phyloP scores from a whole-genome alignment of 2,888 invertebrate genomes.

The Agrochola lychnidis region DNA sequence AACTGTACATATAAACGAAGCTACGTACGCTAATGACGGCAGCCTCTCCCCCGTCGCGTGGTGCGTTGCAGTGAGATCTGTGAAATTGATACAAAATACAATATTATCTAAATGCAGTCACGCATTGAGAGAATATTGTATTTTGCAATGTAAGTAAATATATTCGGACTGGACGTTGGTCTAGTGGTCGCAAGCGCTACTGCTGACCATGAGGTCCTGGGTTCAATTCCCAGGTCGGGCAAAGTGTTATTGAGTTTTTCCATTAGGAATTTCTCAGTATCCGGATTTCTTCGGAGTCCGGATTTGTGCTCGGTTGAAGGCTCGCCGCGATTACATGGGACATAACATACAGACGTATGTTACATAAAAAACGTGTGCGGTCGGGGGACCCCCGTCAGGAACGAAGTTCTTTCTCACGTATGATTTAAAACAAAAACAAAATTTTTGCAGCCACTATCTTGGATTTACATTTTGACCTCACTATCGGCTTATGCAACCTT shows the following conservation, averaged over 20 bases:
- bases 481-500: too few species aligned
- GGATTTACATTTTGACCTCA: too few species aligned
- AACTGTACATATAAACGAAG: not conserved
- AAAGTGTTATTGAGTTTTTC: not conserved
- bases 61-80: not conserved
- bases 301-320: not conserved
- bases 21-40: not conserved
- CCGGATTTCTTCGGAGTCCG: not conserved
- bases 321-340: too few species aligned
- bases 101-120: not conserved
- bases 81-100: not conserved
- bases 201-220: not conserved
- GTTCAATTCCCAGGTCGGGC: not conserved
- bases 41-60: not conserved
- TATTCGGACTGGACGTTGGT: not conserved
- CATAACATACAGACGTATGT: too few species aligned
- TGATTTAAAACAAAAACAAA: too few species aligned
- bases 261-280: not conserved
- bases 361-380: too few species aligned
- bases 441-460: too few species aligned
- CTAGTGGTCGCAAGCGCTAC: not conserved
- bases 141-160: too few species aligned
- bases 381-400: too few species aligned
- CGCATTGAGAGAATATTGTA: not conserved
- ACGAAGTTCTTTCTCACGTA: too few species aligned